phyloP scores from a whole-genome alignment of 2,113 vertebrate genomes.

The Trachemys scripta region DNA sequence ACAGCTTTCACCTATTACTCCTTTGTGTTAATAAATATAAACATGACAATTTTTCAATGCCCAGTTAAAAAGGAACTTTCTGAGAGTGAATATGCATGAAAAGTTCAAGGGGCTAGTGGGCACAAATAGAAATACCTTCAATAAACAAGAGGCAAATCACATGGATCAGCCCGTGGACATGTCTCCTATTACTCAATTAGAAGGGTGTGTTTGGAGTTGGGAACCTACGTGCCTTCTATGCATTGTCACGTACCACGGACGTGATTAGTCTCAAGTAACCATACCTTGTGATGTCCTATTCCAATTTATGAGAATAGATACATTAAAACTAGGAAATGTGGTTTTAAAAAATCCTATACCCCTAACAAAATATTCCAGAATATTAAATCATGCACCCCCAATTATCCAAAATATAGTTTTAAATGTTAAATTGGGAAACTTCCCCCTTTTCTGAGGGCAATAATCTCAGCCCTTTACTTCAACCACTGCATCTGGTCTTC shows the following conservation, averaged over 20 bases:
- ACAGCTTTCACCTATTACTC: not conserved
- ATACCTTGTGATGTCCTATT: not conserved
- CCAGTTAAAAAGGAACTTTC: not conserved
- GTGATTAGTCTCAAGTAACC: not conserved
- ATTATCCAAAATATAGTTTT: not conserved
- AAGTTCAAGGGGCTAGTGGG: accelerated
- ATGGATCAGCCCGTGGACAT: not conserved
- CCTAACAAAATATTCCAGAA: not conserved
- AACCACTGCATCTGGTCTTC: not conserved
- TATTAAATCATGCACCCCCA: not conserved
- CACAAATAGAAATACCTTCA: not conserved
- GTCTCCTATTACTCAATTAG: accelerated
- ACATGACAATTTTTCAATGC: not conserved
- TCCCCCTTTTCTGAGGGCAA: not conserved
- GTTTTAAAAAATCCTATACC: not conserved
- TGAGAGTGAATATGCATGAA: not conserved
- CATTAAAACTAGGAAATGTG: not conserved
- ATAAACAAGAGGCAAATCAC: accelerated
- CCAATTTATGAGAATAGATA: not conserved
- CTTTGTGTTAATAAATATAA: not conserved
- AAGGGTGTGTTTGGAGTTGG: accelerated
- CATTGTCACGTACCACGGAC: not conserved
- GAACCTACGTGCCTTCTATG: not conserved
- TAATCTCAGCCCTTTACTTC: not conserved
- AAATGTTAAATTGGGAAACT: no score